Conservation (phyloP, 2,113 vertebrate species). For the Catharus minimus region DNA sequence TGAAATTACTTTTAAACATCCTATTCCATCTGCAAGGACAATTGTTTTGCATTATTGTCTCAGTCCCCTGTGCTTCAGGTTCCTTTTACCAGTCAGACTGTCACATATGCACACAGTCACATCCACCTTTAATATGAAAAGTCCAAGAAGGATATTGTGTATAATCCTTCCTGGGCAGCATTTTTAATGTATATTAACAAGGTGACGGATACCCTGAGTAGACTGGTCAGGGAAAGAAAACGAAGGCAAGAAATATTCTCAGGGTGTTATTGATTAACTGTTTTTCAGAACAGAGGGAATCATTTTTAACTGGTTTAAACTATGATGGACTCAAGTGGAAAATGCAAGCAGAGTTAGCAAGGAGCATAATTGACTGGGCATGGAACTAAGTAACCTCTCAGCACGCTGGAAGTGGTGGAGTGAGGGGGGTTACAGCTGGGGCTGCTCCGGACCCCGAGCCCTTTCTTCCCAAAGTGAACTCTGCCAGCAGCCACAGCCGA, state of each 20-base stretch:
- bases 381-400: conserved; percentile 63
- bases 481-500: conserved; percentile 72
- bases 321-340: conserved; percentile 66
- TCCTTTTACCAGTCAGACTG: neutral
- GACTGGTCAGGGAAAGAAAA: conserved; percentile 21
- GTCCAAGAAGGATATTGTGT: neutral
- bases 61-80: neutral
- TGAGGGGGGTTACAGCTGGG: neutral
- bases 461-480: conserved; percentile 58
- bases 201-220: neutral
- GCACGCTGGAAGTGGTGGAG: conserved; percentile 40
- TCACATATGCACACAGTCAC: neutral
- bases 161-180: neutral
- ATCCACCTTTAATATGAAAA: neutral
- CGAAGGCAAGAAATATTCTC: conserved; percentile 59
- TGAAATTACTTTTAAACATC: neutral
- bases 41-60: neutral
- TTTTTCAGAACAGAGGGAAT: conserved; percentile 59
- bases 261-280: conserved; percentile 63
- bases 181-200: conserved; percentile 40
- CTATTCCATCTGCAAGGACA: neutral
- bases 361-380: conserved; percentile 63
- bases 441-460: neutral
- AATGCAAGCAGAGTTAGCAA: conserved; percentile 60
- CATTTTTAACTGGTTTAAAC: conserved; percentile 68